These are phyloP conservation scores for Thermophis baileyi DNA, from an alignment of 2,113 vertebrate species.

Conservation along the genomic window DNA sequence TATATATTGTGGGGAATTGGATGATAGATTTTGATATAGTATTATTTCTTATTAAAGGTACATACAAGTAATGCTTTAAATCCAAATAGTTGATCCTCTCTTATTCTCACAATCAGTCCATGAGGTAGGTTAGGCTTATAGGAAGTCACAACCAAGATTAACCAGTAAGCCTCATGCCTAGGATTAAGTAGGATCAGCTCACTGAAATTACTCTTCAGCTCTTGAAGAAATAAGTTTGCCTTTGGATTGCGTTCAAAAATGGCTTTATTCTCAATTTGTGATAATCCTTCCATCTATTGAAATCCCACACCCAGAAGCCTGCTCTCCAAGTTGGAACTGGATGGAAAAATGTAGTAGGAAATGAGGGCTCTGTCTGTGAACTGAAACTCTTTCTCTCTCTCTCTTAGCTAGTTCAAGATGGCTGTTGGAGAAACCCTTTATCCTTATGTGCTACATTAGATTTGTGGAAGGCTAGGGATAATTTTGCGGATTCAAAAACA, in stretches of 20 bases:
- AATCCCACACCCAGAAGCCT: background rate
- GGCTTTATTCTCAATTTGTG: background rate
- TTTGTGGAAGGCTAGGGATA: background rate
- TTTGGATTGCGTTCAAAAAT: background rate
- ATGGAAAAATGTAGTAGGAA: background rate
- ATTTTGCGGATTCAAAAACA: background rate
- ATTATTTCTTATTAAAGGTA: background rate
- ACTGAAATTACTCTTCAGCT: background rate
- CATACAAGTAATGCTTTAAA: background rate
- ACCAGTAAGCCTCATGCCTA: background rate
- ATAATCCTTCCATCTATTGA: background rate
- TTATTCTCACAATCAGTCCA: background rate
- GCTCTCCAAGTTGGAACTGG: background rate
- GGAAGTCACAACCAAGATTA: background rate
- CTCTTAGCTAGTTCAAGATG: background rate
- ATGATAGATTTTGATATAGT: background rate
- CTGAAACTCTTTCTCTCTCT: background rate
- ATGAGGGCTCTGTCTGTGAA: background rate
- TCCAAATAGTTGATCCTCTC: background rate
- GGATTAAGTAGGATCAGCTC: background rate
- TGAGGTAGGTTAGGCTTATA: background rate
- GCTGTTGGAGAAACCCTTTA: background rate
- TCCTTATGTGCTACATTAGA: background rate
- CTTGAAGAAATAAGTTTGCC: background rate
- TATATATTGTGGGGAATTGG: background rate